Evolutionary conservation across 2,797 vertebrate genomes (phyloP).

Genomic region (Hapalemur alaotrensis): DNA sequence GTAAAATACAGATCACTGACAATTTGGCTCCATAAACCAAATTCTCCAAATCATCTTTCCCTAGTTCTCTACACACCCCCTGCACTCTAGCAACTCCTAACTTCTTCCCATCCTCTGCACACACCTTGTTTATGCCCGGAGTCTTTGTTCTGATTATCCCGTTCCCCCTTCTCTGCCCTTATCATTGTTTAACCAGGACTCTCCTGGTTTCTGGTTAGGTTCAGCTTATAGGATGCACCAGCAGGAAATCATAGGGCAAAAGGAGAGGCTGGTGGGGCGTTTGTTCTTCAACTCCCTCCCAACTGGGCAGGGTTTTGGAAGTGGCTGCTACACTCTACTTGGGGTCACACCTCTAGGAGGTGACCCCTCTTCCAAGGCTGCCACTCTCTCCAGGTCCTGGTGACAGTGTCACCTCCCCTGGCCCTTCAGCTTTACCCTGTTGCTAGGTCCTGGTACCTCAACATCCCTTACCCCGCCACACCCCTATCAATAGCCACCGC

Average conservation of each 20-base stretch:
- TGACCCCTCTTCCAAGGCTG: not conserved
- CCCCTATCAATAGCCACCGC: not conserved
- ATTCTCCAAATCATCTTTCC: not conserved
- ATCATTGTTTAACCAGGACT: not conserved
- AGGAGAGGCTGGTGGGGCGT: fast-evolving
- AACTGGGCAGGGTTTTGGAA: not conserved
- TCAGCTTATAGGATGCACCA: not conserved
- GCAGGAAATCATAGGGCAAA: not conserved
- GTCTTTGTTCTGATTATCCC: not conserved
- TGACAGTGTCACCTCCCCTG: not conserved
- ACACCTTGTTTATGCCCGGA: not conserved
- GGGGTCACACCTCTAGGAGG: not conserved
- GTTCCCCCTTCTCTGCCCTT: not conserved
- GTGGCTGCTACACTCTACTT: not conserved
- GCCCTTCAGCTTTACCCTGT: not conserved
- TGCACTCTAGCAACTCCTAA: not conserved
- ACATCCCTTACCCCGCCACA: not conserved
- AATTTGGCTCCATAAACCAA: not conserved
- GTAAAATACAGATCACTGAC: not conserved
- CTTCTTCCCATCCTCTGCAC: not conserved
- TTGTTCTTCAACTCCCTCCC: not conserved
- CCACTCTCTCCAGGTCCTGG: not conserved
- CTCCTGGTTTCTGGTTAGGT: not conserved
- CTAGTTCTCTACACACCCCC: not conserved
- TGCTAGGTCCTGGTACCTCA: not conserved